These are phyloP conservation scores for Poecile atricapillus DNA, from an alignment of 2,113 vertebrate species.

Conservation along the genomic window DNA sequence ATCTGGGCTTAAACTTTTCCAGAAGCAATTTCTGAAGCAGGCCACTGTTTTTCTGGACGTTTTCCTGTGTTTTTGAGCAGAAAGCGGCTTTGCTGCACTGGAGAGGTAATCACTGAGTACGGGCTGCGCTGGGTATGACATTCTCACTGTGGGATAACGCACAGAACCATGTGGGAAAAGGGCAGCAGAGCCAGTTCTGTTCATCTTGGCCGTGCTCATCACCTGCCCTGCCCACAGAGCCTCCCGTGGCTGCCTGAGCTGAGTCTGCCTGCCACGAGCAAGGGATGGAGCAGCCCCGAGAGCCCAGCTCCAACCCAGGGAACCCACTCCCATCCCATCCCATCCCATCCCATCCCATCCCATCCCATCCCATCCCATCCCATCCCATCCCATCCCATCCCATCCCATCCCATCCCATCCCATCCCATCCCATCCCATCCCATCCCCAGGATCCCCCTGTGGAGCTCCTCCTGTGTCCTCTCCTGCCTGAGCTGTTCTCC, in stretches of 20 bases:
- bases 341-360: neutral
- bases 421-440: neutral
- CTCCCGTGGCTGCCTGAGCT: accelerated
- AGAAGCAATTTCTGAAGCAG: neutral
- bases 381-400: neutral
- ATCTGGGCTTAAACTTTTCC: neutral
- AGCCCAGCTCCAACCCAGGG: neutral
- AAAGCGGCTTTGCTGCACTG: neutral
- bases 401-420: neutral
- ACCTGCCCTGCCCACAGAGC: neutral
- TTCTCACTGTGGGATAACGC: accelerated
- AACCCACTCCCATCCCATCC: neutral
- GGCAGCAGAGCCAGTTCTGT: neutral
- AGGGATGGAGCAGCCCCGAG: too few relatives aligned
- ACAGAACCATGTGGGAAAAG: accelerated
- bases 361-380: neutral
- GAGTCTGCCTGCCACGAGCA: neutral
- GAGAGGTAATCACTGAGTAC: accelerated
- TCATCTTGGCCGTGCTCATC: neutral
- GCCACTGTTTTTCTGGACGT: neutral
- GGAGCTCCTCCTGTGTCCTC: neutral
- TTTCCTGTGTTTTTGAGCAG: neutral
- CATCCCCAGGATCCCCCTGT: neutral
- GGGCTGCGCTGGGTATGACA: accelerated
- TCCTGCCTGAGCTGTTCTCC: neutral